Base-by-base conservation (phyloP, 2,113 vertebrate genomes). In the Engystomops pustulosus region DNA sequence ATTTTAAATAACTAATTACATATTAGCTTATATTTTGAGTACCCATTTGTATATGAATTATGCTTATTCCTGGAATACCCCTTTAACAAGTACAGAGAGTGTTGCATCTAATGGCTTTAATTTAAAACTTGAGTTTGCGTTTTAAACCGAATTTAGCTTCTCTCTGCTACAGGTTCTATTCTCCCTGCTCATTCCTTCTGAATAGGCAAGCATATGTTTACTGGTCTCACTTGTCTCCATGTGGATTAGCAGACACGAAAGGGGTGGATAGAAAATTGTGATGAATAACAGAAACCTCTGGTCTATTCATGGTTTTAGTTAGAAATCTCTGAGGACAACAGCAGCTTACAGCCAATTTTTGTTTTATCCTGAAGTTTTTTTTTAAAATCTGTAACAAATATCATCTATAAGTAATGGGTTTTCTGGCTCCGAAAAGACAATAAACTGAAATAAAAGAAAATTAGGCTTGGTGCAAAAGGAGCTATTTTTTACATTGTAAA, bases 261-360 rank as follows among this genome's bases (percentile, higher is more conserved):
- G 30, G 84, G 84, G 84, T 49, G 68, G 70, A 68, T 23, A 65
- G 18, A 75, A 41, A 72, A 72, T 51, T 70, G 27, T 85, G 79
- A 85, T 81, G 79, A 80, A 80, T 47, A 80, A 85, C 79, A 81
- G 84, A 85, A 38, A 75, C 65, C 30, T 67, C 53, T 65, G n/a
- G 41, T 75, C 69, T 81, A 55, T 79, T 78, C 65, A 58, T 79
- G 83, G 62, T 49, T 85, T 84, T 85, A 34, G 74, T 79, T 85
- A 84, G 65, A 34, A 70, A 84, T 41, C 82, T 79, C 83, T 70
- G 60, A 85, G 75, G 83, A 85, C 75, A 85, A 85, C 34, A 9
- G 49, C 75, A 85, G 71, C 83, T 85, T 79, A 85, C 74, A 70
- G 83, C 75, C 75, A 85, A 85, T 70, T 85, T 85, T 34, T 85